Conservation (phyloP, 1,140 invertebrate species). For the Drosophila kurseongensis region DNA sequence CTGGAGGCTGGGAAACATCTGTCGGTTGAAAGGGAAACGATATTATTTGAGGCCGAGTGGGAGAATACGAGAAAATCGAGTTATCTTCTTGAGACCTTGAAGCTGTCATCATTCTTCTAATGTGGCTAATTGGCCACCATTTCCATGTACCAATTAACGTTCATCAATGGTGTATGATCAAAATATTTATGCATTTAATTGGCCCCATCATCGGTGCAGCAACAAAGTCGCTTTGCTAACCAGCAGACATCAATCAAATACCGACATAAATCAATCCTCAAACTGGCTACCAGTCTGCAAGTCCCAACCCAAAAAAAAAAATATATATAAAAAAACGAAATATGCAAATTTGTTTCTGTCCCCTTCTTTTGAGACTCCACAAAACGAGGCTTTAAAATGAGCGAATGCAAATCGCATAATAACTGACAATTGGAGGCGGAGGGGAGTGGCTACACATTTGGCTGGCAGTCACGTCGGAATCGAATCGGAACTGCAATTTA, state of each 20-base stretch:
- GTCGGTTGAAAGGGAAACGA: constrained; percentile 34
- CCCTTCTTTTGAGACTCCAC: background rate
- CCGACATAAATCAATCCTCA: constrained; percentile 56
- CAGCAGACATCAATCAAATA: constrained; percentile 61
- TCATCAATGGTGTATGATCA: constrained; percentile 32
- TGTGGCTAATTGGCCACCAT: constrained; percentile 49
- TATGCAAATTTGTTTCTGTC: constrained; percentile 51
- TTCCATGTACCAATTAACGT: constrained; percentile 53
- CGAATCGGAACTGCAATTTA: constrained; percentile 50
- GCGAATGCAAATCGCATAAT: constrained; percentile 65
- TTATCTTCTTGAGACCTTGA: constrained; percentile 12
- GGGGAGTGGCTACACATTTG: constrained; percentile 30
- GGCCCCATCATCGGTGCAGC: constrained; percentile 33
- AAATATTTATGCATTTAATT: constrained; percentile 68
- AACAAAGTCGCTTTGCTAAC: constrained; percentile 28
- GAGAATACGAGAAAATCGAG: constrained; percentile 2
- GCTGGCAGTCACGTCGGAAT: constrained; percentile 48
- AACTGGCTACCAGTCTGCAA: constrained; percentile 28
- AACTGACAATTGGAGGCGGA: constrained; percentile 53
- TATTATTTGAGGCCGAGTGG: background rate
- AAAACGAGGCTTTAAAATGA: constrained; percentile 63
- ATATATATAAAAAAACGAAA: constrained; percentile 13
- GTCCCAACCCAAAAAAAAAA: constrained; percentile 23
- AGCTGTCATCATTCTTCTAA: constrained; percentile 26
- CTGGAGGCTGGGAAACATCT: constrained; percentile 36